These are phyloP conservation scores for Anguilla marmorata DNA, from an alignment of 2,797 vertebrate species.

Conservation along the genomic window DNA sequence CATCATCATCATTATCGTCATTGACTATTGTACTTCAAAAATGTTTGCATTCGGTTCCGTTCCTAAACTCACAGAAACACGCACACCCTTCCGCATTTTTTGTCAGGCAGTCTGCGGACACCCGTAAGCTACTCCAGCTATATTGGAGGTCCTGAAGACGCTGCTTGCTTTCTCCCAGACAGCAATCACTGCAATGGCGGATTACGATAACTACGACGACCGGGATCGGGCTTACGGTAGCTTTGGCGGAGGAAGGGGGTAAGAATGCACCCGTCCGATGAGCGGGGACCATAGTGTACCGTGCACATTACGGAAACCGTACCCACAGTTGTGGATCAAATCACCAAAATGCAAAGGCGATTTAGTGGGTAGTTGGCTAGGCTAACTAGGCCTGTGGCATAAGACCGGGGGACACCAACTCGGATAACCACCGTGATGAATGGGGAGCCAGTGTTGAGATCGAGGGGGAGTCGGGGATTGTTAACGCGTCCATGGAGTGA, in stretches of 20 bases:
- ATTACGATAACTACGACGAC: slow-evolving; percentile 92
- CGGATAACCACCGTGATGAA: slow-evolving; percentile 46
- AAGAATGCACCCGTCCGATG: slow-evolving; percentile 49
- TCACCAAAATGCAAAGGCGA: not conserved
- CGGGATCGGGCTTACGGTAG: slow-evolving; percentile 88
- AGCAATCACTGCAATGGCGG: slow-evolving; percentile 86
- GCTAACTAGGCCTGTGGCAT: slow-evolving; percentile 5
- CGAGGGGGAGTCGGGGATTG: slow-evolving; percentile 38
- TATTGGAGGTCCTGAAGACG: slow-evolving; percentile 76
- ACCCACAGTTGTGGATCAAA: not conserved
- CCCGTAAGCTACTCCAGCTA: slow-evolving; percentile 43
- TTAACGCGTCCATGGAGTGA: not conserved
- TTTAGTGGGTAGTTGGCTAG: not conserved
- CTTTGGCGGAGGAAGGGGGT: slow-evolving; percentile 92
- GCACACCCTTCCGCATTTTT: not conserved
- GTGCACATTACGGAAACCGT: not conserved
- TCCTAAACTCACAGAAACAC: not conserved
- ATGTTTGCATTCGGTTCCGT: not conserved
- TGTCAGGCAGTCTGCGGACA: slow-evolving; percentile 50
- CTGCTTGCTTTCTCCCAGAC: slow-evolving; percentile 79
- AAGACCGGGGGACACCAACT: not conserved
- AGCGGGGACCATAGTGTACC: not conserved
- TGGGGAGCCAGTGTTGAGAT: slow-evolving; percentile 43
- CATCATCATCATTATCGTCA: not conserved
- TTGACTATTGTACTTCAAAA: not conserved